phyloP scores from a whole-genome alignment of 2,888 invertebrate genomes.

The Perizoma affinitatum region DNA sequence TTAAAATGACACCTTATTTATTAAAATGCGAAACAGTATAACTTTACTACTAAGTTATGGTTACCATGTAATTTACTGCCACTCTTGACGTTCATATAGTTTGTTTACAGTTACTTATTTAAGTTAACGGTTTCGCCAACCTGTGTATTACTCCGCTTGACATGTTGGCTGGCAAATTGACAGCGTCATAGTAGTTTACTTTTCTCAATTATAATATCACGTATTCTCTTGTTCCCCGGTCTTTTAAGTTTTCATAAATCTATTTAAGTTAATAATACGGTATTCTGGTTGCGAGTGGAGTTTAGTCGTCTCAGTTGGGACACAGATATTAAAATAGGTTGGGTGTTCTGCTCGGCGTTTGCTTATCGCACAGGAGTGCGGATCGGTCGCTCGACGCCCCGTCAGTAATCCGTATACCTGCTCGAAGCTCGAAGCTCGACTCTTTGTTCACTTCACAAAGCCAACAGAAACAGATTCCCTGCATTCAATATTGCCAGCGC shows the following conservation, averaged over 20 bases:
- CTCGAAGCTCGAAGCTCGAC: conserved; percentile 62
- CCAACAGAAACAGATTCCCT: conserved; percentile 61
- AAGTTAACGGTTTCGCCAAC: conserved; percentile 66
- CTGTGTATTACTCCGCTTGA: conserved; percentile 50
- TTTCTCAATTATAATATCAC: conserved; percentile 19
- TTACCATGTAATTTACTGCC: conserved; percentile 14
- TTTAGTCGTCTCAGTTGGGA: conserved; percentile 41
- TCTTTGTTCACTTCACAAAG: conserved; percentile 64
- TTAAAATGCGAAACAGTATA: too few species aligned
- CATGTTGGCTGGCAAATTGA: conserved; percentile 52
- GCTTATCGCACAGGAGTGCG: conserved; percentile 39
- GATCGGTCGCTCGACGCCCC: conserved; percentile 60
- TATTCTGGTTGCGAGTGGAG: conserved; percentile 47
- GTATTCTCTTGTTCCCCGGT: conserved; percentile 42
- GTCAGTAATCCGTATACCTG: conserved; percentile 71
- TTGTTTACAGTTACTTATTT: conserved; percentile 67
- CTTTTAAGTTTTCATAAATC: conserved; percentile 68
- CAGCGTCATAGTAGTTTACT: conserved; percentile 34
- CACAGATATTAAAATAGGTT: too few species aligned
- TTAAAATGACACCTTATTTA: too few species aligned
- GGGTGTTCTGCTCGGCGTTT: conserved; percentile 40
- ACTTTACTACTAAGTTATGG: conserved; percentile 6
- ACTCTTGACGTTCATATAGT: conserved; percentile 28
- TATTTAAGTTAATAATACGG: conserved; percentile 70
- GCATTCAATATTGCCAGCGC: conserved; percentile 30